Evolutionary conservation across 2,797 vertebrate species (phyloP).

Genomic region (Tokudaia tokunoshimensis): DNA sequence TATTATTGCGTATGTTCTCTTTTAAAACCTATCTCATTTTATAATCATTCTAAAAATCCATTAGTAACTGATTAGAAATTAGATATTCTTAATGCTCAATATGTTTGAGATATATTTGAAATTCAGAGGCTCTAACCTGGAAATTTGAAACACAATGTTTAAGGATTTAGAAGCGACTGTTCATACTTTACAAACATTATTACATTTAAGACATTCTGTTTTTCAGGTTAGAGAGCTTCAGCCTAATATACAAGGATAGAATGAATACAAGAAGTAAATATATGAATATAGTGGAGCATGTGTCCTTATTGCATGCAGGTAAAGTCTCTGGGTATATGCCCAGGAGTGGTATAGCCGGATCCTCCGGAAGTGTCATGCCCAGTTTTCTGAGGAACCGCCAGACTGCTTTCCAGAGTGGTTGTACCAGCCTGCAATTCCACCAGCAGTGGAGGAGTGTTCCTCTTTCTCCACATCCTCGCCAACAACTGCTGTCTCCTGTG

Average conservation of each 20-base stretch:
- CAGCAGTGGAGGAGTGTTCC: too few species aligned
- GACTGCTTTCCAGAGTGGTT: too few species aligned
- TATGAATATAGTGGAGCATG: too few species aligned
- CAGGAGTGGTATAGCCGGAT: too few species aligned
- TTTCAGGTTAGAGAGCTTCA: neutral
- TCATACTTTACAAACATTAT: neutral
- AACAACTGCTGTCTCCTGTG: too few species aligned
- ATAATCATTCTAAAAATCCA: conserved; percentile 35
- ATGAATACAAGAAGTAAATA: conserved; percentile 82
- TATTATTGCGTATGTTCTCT: conserved; percentile 17
- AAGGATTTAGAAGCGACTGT: neutral
- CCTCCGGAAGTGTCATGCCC: too few species aligned
- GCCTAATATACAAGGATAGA: conserved; percentile 69
- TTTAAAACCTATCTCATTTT: neutral
- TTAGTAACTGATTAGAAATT: conserved; percentile 54
- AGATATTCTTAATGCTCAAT: neutral
- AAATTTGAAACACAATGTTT: neutral
- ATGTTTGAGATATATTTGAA: neutral
- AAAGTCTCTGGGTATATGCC: too few species aligned
- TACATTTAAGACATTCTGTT: neutral
- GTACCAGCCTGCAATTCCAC: too few species aligned
- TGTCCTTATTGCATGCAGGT: too few species aligned
- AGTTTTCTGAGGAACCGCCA: too few species aligned
- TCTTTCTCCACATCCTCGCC: too few species aligned
- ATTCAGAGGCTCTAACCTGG: neutral